A percentile compares a stretch with the other conserved stretches of the same genome.
Evolutionary conservation across 2,113 vertebrate genomes (phyloP).

Genomic region (Hassar affinis): DNA sequence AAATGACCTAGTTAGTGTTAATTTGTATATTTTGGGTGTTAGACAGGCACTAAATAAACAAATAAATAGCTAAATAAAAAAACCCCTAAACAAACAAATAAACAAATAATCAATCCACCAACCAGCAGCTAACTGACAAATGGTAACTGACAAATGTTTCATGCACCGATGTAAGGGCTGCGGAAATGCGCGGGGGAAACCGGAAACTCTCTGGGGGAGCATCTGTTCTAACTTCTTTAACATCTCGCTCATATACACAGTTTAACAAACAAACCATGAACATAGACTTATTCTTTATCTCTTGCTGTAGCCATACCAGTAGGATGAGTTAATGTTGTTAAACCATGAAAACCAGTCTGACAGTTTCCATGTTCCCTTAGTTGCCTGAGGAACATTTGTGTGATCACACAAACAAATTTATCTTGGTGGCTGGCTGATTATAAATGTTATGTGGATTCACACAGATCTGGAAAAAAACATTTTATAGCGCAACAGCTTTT

Average conservation of each 20-base stretch:
- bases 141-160: background rate
- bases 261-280: background rate
- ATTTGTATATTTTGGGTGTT: background rate
- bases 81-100: too few relatives aligned
- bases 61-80: background rate
- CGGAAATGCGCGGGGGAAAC: background rate
- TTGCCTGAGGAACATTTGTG: conserved; percentile 1
- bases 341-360: background rate
- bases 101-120: background rate
- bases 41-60: background rate
- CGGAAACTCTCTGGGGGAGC: background rate
- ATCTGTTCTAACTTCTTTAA: background rate
- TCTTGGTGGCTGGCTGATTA: conserved; percentile 33
- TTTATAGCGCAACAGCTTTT: conserved; percentile 56
- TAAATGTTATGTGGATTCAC: conserved; percentile 50
- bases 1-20: background rate
- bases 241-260: background rate
- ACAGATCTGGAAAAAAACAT: conserved; percentile 45
- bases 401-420: conserved; percentile 22
- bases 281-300: background rate
- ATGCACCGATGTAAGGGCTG: background rate
- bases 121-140: background rate
- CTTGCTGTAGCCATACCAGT: background rate
- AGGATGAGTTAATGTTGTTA: background rate
- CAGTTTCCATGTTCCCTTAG: conserved; percentile 3